These are phyloP conservation scores for Quadroppia sp. DNA, from an alignment of 2,888 invertebrate genomes.

Conservation along the genomic window DNA sequence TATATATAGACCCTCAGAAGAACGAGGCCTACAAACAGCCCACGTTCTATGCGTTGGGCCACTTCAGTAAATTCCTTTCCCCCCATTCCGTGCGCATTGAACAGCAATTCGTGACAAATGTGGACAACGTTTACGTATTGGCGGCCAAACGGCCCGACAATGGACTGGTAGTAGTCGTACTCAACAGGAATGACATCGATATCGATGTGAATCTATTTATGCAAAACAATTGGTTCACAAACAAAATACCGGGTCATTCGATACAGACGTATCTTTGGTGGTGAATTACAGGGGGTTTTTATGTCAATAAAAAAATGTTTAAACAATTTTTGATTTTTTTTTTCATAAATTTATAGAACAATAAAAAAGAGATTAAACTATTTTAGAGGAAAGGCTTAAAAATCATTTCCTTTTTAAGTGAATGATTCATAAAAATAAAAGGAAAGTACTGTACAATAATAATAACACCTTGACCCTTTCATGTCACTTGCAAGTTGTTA, in stretches of 20 bases:
- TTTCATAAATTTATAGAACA: too few species aligned
- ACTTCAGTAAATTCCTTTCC: conserved; percentile 56
- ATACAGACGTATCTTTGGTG: conserved; percentile 3
- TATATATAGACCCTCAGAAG: conserved; percentile 61
- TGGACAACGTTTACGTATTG: neutral
- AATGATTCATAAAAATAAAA: too few species aligned
- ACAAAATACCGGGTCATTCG: conserved; percentile 7
- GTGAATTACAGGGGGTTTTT: neutral
- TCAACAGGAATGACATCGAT: neutral
- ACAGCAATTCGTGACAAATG: neutral
- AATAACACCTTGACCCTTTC: too few species aligned
- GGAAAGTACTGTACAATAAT: too few species aligned
- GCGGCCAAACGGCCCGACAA: neutral
- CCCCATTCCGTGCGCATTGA: conserved; percentile 47
- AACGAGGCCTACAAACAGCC: conserved; percentile 85
- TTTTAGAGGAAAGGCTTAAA: too few species aligned
- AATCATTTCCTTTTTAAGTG: too few species aligned
- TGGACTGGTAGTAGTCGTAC: neutral
- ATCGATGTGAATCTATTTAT: neutral
- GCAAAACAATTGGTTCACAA: neutral
- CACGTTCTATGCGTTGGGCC: conserved; percentile 77
- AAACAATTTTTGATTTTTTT: neutral
- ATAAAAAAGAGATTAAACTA: too few species aligned
- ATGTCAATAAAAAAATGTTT: too few species aligned
- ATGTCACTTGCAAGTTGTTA: too few species aligned